Percentiles rank a stretch among this genome's conserved stretches.
phyloP scores from a whole-genome alignment of 2,888 invertebrate genomes.

The Aphidius colemani region DNA sequence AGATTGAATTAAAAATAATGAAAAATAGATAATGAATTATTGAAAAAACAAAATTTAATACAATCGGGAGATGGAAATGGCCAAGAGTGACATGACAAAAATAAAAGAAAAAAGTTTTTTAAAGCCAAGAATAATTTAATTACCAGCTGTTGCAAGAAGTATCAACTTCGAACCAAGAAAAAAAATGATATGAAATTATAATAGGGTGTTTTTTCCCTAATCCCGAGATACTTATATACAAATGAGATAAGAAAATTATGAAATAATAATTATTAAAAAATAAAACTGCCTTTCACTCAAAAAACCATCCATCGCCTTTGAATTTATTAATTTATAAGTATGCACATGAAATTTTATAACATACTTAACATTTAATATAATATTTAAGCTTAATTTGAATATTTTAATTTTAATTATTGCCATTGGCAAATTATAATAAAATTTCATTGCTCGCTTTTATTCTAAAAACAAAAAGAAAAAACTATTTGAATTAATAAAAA shows the following conservation, averaged over 20 bases:
- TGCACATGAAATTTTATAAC: conserved; percentile 23
- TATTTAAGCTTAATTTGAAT: conserved; percentile 24
- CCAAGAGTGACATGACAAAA: not conserved
- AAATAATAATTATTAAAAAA: conserved; percentile 27
- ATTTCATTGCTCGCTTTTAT: too few relatives aligned
- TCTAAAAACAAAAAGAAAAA: too few relatives aligned
- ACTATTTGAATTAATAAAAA: too few relatives aligned
- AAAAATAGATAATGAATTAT: not conserved
- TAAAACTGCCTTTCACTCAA: conserved; percentile 37
- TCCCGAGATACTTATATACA: conserved; percentile 10
- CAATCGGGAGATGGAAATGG: conserved; percentile 1
- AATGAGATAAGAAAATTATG: conserved; percentile 19
- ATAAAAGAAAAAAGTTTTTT: too few relatives aligned
- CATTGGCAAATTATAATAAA: conserved; percentile 4
- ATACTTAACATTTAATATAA: conserved; percentile 25
- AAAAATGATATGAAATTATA: conserved; percentile 11
- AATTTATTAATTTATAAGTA: conserved; percentile 33
- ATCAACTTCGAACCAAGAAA: conserved; percentile 13
- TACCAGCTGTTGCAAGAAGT: conserved; percentile 11
- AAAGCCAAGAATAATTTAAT: not conserved
- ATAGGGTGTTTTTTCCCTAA: conserved; percentile 14
- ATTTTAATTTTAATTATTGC: too few relatives aligned
- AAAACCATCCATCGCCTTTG: conserved; percentile 37
- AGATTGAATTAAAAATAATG: not conserved
- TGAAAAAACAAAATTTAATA: not conserved